Evolutionary conservation across 2,113 vertebrate genomes (phyloP).

Genomic region (Eulemur rufifrons): DNA sequence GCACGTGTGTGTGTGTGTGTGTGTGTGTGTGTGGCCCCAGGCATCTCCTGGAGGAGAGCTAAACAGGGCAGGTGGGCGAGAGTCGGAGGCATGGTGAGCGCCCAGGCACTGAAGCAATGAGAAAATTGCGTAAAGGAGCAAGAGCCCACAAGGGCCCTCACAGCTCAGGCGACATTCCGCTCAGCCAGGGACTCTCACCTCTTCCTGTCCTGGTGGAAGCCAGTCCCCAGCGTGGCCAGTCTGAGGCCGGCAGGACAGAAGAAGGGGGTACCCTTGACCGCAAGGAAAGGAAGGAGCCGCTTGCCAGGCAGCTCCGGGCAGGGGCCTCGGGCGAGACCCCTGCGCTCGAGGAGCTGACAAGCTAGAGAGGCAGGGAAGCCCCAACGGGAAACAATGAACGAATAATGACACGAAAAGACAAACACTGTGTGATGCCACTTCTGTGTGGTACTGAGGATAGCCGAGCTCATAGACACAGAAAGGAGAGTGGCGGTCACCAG

Average conservation of each 20-base stretch:
- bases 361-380: background rate
- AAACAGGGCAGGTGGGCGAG: background rate
- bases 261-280: background rate
- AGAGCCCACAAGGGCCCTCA: background rate
- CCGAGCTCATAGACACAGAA: background rate
- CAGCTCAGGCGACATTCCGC: accelerated
- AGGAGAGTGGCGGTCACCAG: background rate
- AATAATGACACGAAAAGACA: background rate
- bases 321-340: background rate
- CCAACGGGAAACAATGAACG: background rate
- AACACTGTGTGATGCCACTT: background rate
- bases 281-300: background rate
- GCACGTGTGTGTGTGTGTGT: too few species aligned
- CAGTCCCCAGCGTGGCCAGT: background rate
- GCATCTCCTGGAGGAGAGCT: background rate
- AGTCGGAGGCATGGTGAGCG: background rate
- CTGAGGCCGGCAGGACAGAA: background rate
- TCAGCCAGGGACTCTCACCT: background rate
- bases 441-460: background rate
- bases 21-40: background rate
- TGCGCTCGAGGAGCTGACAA: background rate
- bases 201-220: background rate
- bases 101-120: background rate
- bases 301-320: background rate
- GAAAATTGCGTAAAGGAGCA: background rate